Conservation (phyloP, 1,140 invertebrate species). For the Triops longicaudatus region DNA sequence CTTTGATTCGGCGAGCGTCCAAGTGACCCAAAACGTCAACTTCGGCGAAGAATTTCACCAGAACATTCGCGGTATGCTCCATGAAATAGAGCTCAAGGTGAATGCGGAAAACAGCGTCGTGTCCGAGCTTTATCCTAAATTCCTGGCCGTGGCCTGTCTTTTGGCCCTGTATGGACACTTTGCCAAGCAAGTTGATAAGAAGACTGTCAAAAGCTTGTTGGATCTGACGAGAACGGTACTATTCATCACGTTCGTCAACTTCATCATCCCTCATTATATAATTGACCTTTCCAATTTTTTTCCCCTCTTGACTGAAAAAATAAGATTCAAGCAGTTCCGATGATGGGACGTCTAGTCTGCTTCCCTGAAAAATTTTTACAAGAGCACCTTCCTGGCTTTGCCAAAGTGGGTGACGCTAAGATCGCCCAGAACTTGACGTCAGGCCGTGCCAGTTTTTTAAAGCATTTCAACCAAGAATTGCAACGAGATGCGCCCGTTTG, state of each 20-base stretch:
- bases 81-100: not conserved
- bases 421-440: not conserved
- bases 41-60: not conserved
- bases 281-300: not conserved
- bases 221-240: conserved; percentile 1
- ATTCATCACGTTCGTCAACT: not conserved
- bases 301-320: not conserved
- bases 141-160: not conserved
- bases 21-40: conserved; percentile 30
- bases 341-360: not conserved
- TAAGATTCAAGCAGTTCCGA: not conserved
- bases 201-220: not conserved
- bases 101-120: conserved; percentile 3
- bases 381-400: not conserved
- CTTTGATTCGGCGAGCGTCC: conserved; percentile 23
- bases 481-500: conserved; percentile 2
- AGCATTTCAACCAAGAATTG: not conserved
- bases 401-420: not conserved
- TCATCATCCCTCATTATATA: not conserved
- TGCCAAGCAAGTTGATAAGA: not conserved
- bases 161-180: not conserved
- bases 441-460: not conserved
- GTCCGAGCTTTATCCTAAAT: not conserved
- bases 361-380: not conserved
- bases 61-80: not conserved